Percentiles rank a stretch among this genome's conserved stretches.
Evolutionary conservation across 1,140 invertebrate genomes (phyloP).

Genomic region (Saxidomus purpurata): DNA sequence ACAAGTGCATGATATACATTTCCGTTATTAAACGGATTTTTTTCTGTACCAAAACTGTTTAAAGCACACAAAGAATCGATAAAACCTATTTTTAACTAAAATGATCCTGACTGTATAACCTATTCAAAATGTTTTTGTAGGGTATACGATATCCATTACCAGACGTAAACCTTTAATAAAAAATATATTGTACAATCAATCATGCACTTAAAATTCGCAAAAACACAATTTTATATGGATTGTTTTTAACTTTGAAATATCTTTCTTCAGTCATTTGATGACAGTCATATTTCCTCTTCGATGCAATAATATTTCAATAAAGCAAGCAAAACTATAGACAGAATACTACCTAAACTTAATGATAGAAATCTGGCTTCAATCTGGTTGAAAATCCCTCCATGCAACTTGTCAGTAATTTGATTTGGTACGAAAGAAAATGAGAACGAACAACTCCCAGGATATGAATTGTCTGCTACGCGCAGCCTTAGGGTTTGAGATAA

Average conservation of each 20-base stretch:
- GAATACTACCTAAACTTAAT: slow-evolving; percentile 22
- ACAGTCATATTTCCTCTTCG: too few species aligned
- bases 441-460: slow-evolving; percentile 33
- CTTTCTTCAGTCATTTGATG: not conserved
- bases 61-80: too few species aligned
- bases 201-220: not conserved
- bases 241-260: not conserved
- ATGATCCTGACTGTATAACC: too few species aligned
- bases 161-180: too few species aligned
- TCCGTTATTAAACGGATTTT: too few species aligned
- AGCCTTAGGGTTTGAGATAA: not conserved
- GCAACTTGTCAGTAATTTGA: slow-evolving; percentile 59
- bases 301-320: not conserved
- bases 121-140: too few species aligned
- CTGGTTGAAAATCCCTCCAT: slow-evolving; percentile 53
- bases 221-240: not conserved
- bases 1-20: too few species aligned
- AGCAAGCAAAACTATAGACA: not conserved
- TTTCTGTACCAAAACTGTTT: too few species aligned
- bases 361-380: slow-evolving; percentile 61
- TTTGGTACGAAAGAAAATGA: slow-evolving; percentile 53
- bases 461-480: slow-evolving; percentile 25
- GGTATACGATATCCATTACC: too few species aligned
- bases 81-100: too few species aligned
- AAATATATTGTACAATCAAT: not conserved